Base-by-base conservation (phyloP, 1,140 invertebrate genomes). In the Drosophila yakuba region DNA sequence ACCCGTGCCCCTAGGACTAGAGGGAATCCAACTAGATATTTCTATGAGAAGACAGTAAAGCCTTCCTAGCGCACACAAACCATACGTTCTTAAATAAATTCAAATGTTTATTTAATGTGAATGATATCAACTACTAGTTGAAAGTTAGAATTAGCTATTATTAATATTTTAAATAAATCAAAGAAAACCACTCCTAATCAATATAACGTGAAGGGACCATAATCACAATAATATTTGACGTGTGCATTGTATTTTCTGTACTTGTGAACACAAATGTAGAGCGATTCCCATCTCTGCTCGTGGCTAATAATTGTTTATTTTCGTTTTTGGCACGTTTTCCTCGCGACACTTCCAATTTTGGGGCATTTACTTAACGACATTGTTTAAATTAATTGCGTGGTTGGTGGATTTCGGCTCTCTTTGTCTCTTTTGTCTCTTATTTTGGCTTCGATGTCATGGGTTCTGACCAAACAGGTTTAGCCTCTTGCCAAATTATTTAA, bases 311-410 rank as follows among this genome's bases (percentile, higher is more conserved):
- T 35, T 69, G 75, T 86, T 85, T 86, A 83, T 86, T 86, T 86
- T 66, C 47, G 77, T 61, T 60, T 88, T 86, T 86, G 83, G 83
- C 83, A 86, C 75, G 80, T 69, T 80, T 84, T 55, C 72, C 50
- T 58, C 50, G 66, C 47, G 62, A 76, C 71, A 82, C 75, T 83
- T 79, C 72, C 79, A 72, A 76, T 64, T 81, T 88, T 58, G 78
- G 75, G 57, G 14, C 68, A 88, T 76, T 83, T 86, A 78, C 82
- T 81, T 71, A 74, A 72, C 75, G 48, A 73, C 82, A 80, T 63
- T 78, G 69, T 76, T 66, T 75, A 67, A 89, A 69, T 83, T 63
- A 83, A 83, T 88, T 86, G 66, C 84, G 79, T 82, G 78, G 69
- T 76, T 83, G 56, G 69, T 67, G 10, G 25, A 41, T 67, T 35